Evolutionary conservation across 2,888 invertebrate species (phyloP), one percentile per base, ranked within the genome.

Genomic region (Matsumyia berberina): DNA sequence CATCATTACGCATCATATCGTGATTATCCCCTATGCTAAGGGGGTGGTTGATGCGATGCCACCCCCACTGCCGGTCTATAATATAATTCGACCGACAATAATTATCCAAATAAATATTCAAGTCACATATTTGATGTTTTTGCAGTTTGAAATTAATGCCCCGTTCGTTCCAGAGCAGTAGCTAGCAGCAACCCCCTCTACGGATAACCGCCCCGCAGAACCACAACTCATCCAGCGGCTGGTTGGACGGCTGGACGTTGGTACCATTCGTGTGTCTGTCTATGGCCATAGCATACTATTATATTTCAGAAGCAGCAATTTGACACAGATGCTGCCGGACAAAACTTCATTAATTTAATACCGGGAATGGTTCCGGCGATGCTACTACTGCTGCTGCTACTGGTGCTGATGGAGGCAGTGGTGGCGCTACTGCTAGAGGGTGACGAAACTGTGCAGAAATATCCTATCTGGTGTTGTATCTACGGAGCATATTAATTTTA

Each of bases 331-430:
- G 86, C 86, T 86, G 67, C 78, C 69, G 74, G 73, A 80, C 86
- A 86, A 86, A 86, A 86, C 85, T 86, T 86, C 86, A 86, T 86
- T 86, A 86, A 86, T 86, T 86, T 86, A 86, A 80, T 86, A 64
- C 86, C 58, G 78, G 73, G 80, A 76, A 70, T 70, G 85, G 80
- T 79, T 80, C 64, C 70, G 80, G 70, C 76, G 80, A 67, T 60
- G 64, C 8, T 74, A n/a, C 12, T 44, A 5, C 42, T 58, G 29
- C 44, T 42, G 33, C 29, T 70, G 35, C 19, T 57, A n/a, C 19
- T 53, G 57, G 29, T 46, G 39, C 15, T 44, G 35, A 5, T 66
- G 58, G 44, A 31, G 39, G 19, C 46, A 24, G 37, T n/a, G 33
- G 53, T 39, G n/a, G 5, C 6, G 29, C 37, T 44, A 57, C 60